Evolutionary conservation across 2,113 vertebrate species (phyloP).

Genomic region (Sebastes fasciatus): DNA sequence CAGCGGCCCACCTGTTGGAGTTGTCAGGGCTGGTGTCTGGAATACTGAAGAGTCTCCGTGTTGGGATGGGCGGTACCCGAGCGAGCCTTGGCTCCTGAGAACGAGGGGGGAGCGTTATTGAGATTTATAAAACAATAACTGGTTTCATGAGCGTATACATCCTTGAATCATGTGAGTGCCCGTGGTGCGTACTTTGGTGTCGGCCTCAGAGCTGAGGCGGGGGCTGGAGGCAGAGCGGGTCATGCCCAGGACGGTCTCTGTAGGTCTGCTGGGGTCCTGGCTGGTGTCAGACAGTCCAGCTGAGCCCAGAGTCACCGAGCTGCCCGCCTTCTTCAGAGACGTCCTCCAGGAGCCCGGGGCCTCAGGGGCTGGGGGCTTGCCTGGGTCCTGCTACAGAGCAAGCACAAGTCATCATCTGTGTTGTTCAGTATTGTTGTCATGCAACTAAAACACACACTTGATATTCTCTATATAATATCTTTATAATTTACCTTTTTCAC

Average conservation of each 20-base stretch:
- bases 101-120: constrained; percentile 5
- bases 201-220: constrained; percentile 83
- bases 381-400: constrained; percentile 66
- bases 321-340: constrained; percentile 84
- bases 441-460: neutral
- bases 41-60: constrained; percentile 84
- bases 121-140: neutral
- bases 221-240: constrained; percentile 86
- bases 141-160: constrained; percentile 17
- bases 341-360: constrained; percentile 85
- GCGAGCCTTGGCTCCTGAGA: constrained; percentile 84
- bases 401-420: neutral
- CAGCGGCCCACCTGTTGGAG: constrained; percentile 79
- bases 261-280: constrained; percentile 69
- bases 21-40: constrained; percentile 81
- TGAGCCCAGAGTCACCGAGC: constrained; percentile 83
- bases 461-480: neutral
- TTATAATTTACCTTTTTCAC: constrained; percentile 79
- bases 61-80: constrained; percentile 83
- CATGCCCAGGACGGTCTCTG: constrained; percentile 77
- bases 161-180: constrained; percentile 7
- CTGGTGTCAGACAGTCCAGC: constrained; percentile 73
- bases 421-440: neutral
- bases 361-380: constrained; percentile 71
- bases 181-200: constrained; percentile 77